Conservation (phyloP, 2,888 invertebrate genomes). For the Caenorhabditis parvicauda region DNA sequence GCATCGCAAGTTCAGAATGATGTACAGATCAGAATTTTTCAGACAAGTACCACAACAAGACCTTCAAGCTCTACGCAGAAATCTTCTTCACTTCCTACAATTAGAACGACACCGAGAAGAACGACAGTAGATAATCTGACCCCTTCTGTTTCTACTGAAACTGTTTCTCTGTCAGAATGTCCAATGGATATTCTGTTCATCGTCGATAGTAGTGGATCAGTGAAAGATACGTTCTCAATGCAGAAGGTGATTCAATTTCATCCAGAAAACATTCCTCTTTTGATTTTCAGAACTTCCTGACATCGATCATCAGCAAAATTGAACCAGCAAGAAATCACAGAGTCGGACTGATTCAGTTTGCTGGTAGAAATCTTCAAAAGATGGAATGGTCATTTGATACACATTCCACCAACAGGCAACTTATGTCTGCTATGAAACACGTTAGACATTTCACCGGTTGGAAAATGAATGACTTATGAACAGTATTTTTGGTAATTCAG, state of each 20-base stretch:
- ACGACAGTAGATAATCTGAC: no score
- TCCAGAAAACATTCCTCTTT: background rate
- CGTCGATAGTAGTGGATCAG: slow-evolving; percentile 58
- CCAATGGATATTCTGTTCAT: slow-evolving; percentile 56
- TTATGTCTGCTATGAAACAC: slow-evolving; percentile 51
- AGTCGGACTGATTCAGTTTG: slow-evolving; percentile 57
- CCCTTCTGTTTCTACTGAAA: no score
- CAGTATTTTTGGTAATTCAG: slow-evolving; percentile 16
- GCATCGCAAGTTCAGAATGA: no score
- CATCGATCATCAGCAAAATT: slow-evolving; percentile 33
- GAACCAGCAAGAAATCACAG: slow-evolving; percentile 41
- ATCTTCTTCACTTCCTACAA: no score
- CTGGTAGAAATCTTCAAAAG: slow-evolving; percentile 57
- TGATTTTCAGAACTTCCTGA: slow-evolving; percentile 32
- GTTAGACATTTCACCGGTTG: slow-evolving; percentile 49
- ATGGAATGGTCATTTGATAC: slow-evolving; percentile 53
- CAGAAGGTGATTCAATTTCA: slow-evolving; percentile 38
- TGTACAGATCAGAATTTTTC: no score
- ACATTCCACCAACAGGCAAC: slow-evolving; percentile 33
- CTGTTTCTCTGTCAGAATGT: slow-evolving; percentile 31
- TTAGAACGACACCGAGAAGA: no score
- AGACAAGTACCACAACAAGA: no score
- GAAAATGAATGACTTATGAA: background rate
- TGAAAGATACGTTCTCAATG: slow-evolving; percentile 49
- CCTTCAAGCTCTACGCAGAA: no score